These are phyloP conservation scores for Sminthurinus aureus DNA, from an alignment of 2,888 invertebrate genomes.

Conservation along the genomic window DNA sequence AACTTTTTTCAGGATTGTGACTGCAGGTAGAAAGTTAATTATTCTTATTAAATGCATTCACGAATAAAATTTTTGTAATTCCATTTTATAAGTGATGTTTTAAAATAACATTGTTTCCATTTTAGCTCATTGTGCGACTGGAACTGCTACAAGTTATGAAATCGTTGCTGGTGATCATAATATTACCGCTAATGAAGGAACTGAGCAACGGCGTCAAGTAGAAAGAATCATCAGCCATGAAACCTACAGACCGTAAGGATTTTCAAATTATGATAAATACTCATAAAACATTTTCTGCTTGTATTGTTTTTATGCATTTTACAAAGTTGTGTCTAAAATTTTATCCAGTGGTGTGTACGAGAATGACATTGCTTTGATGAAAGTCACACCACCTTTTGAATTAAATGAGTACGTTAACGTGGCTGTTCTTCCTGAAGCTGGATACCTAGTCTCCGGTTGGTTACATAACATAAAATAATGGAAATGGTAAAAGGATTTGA, in stretches of 20 bases:
- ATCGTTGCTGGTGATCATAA: background rate
- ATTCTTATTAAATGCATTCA: no score
- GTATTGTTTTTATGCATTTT: background rate
- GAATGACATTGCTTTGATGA: background rate
- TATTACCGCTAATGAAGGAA: background rate
- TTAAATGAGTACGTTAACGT: background rate
- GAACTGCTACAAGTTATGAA: background rate
- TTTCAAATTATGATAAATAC: background rate
- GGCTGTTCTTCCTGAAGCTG: background rate
- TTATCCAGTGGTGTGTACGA: background rate
- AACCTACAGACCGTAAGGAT: background rate
- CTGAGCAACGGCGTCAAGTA: background rate
- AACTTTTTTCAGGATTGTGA: no score
- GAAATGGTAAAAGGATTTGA: no score
- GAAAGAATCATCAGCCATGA: background rate
- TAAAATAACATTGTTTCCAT: no score
- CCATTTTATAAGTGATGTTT: no score
- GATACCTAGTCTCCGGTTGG: background rate
- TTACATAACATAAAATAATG: no score
- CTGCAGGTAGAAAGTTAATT: no score
- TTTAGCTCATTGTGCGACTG: background rate
- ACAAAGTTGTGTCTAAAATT: background rate
- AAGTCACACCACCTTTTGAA: background rate
- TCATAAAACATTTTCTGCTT: background rate
- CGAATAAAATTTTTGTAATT: no score